These are phyloP conservation scores for Paguma larvata DNA, from an alignment of 2,797 vertebrate species.

Conservation along the genomic window DNA sequence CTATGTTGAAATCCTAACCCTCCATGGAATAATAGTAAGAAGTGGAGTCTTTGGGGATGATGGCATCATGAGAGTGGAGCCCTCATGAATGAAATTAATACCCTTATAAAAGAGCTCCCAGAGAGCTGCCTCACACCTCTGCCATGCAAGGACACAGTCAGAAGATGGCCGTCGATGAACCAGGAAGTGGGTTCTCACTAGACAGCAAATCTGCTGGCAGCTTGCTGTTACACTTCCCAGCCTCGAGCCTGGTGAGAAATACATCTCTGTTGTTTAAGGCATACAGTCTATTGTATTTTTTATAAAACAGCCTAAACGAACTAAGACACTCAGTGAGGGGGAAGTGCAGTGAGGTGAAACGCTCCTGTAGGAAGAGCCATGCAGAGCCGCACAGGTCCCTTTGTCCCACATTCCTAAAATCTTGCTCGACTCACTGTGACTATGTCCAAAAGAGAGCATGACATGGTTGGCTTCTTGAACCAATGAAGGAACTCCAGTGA, in stretches of 20 bases:
- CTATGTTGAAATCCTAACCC: not conserved
- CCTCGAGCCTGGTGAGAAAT: not conserved
- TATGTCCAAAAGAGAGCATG: not conserved
- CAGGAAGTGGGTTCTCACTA: not conserved
- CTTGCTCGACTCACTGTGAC: not conserved
- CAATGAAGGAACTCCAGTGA: not conserved
- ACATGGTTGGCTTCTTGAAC: not conserved
- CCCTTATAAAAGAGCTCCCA: not conserved
- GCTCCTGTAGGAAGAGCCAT: not conserved
- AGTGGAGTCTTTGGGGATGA: not conserved
- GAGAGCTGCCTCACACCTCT: not conserved
- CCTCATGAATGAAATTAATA: not conserved
- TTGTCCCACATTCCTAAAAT: not conserved
- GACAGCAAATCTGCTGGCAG: not conserved
- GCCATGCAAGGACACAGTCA: not conserved
- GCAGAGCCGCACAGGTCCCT: not conserved
- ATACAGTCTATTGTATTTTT: not conserved
- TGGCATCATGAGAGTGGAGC: not conserved
- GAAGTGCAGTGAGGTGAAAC: not conserved
- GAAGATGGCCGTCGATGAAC: not conserved
- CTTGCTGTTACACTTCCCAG: not conserved
- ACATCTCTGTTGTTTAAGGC: not conserved
- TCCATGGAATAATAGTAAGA: not conserved
- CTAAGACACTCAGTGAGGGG: not conserved
- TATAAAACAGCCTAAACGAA: not conserved